phyloP scores from a whole-genome alignment of 2,113 vertebrate genomes.

The Tragelaphus strepsiceros region DNA sequence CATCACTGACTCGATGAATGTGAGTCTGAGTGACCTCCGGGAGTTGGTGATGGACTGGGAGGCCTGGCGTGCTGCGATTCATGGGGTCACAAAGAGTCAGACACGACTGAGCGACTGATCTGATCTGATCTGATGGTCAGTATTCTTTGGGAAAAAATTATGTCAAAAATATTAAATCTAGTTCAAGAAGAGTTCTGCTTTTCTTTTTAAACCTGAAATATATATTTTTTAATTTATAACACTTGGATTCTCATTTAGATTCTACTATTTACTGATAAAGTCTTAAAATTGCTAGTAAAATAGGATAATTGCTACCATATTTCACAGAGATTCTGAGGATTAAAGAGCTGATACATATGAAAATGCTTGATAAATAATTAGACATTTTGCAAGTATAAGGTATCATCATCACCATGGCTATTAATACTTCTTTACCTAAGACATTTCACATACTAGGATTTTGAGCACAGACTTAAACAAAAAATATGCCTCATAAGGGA shows the following conservation, averaged over 20 bases:
- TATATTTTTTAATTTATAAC: not conserved
- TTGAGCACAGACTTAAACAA: not conserved
- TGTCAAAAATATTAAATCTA: not conserved
- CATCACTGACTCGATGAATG: too few relatives aligned
- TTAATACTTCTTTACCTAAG: not conserved
- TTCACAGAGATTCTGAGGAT: not conserved
- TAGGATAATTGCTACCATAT: not conserved
- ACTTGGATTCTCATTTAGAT: not conserved
- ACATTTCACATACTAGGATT: not conserved
- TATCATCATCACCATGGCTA: not conserved
- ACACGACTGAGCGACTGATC: too few relatives aligned
- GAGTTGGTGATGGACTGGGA: too few relatives aligned
- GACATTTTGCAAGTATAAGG: not conserved
- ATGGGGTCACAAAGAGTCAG: too few relatives aligned
- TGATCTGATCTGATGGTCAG: not conserved
- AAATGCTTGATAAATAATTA: not conserved
- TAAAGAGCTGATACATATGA: not conserved
- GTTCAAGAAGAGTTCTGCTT: not conserved
- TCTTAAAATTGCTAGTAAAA: not conserved
- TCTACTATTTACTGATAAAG: not conserved
- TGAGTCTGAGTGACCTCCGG: too few relatives aligned
- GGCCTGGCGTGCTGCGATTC: too few relatives aligned
- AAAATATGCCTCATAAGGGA: not conserved
- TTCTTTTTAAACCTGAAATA: not conserved
- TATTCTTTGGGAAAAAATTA: slow-evolving; percentile 20